Conservation (phyloP, 2,888 invertebrate genomes). For the Acronicta leporina region DNA sequence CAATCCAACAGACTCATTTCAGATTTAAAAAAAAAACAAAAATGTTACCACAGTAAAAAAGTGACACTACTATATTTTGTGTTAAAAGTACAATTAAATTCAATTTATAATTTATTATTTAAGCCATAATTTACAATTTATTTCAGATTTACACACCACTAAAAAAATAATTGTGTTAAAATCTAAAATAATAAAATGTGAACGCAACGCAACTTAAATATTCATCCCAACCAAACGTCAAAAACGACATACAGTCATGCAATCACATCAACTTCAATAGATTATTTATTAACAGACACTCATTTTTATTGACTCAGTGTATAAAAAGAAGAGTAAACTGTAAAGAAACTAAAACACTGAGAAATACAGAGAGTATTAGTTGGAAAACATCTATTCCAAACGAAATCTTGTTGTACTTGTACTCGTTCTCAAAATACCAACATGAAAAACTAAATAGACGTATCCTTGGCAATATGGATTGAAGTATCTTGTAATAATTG, state of each 20-base stretch:
- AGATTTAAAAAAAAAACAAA: too few species aligned
- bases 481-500: conserved; percentile 22
- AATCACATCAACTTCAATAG: conserved; percentile 53
- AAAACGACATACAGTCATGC: conserved; percentile 48
- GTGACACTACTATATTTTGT: too few species aligned
- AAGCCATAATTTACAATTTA: neutral
- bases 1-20: too few species aligned
- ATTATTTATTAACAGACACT: conserved; percentile 15
- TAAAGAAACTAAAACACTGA: conserved; percentile 28
- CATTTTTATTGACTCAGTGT: conserved; percentile 35
- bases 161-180: too few species aligned
- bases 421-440: conserved; percentile 58
- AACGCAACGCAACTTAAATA: conserved; percentile 36
- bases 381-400: conserved; percentile 41
- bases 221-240: conserved; percentile 61
- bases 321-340: conserved; percentile 14
- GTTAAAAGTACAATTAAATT: too few species aligned
- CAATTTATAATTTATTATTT: too few species aligned
- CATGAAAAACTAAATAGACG: conserved; percentile 50
- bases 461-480: conserved; percentile 51
- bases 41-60: too few species aligned
- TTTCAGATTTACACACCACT: neutral
- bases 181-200: conserved; percentile 9
- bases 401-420: conserved; percentile 50
- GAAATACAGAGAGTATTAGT: conserved; percentile 36